Evolutionary conservation across 2,113 vertebrate species (phyloP).

Genomic region (Crypturellus undulatus): DNA sequence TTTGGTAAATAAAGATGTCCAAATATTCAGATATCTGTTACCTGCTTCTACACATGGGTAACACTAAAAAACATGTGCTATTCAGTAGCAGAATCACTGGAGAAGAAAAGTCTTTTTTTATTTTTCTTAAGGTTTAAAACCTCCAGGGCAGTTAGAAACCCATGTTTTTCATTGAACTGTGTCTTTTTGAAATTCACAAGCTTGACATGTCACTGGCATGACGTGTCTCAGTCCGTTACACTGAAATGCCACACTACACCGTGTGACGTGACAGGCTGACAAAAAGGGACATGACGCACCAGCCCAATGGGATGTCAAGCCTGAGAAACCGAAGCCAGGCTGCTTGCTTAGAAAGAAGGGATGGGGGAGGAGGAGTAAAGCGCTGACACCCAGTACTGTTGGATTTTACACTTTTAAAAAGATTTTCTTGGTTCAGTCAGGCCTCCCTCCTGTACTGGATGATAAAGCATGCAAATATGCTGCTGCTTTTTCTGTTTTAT

Average conservation of each 20-base stretch:
- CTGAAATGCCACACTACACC: conserved; percentile 78
- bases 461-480: neutral
- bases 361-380: rapidly evolving
- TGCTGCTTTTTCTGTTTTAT: neutral
- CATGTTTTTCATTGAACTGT: conserved; percentile 82
- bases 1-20: conserved; percentile 34
- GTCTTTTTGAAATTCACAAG: conserved; percentile 79
- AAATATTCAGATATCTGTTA: conserved; percentile 56
- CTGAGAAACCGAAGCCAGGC: conserved; percentile 65
- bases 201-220: conserved; percentile 80
- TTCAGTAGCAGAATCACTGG: conserved; percentile 62
- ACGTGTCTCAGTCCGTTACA: conserved; percentile 80
- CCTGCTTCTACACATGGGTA: conserved; percentile 39
- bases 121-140: conserved; percentile 75
- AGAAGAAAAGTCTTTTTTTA: conserved; percentile 65
- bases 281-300: conserved; percentile 78
- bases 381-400: neutral
- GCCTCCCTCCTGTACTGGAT: neutral
- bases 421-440: neutral
- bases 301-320: conserved; percentile 78
- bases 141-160: conserved; percentile 79
- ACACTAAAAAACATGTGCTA: conserved; percentile 44
- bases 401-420: conserved; percentile 18
- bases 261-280: conserved; percentile 80
- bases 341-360: neutral